Evolutionary conservation across 2,888 invertebrate genomes (phyloP).

Genomic region (Apodemia duryi): DNA sequence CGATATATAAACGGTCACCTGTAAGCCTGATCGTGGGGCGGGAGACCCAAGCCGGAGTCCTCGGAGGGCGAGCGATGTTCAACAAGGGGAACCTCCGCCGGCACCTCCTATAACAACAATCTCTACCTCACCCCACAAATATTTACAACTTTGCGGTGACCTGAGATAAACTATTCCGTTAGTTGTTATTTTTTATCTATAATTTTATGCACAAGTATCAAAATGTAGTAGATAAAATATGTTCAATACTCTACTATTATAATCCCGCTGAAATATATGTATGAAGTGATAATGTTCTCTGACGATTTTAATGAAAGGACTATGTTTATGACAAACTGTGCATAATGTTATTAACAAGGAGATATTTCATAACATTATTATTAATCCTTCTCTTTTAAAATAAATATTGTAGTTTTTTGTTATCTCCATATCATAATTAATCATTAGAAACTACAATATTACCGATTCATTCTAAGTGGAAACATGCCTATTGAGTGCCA

Average conservation of each 20-base stretch:
- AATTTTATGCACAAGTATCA: neutral
- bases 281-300: slow-evolving; percentile 14
- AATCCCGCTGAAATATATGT: neutral
- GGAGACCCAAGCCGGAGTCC: slow-evolving; percentile 96
- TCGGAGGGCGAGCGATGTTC: slow-evolving; percentile 93
- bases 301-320: slow-evolving; percentile 5
- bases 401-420: too few species aligned
- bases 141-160: slow-evolving; percentile 19
- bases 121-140: slow-evolving; percentile 64
- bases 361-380: neutral
- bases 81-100: slow-evolving; percentile 80
- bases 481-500: too few species aligned
- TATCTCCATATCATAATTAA: too few species aligned
- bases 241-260: neutral
- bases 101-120: slow-evolving; percentile 79
- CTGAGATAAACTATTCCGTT: slow-evolving; percentile 19
- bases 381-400: too few species aligned
- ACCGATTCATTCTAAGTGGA: too few species aligned
- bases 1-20: slow-evolving; percentile 72
- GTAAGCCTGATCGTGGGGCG: slow-evolving; percentile 85
- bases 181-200: slow-evolving; percentile 1
- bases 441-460: too few species aligned
- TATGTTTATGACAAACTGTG: slow-evolving; percentile 9
- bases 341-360: slow-evolving; percentile 2
- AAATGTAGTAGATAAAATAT: neutral